A percentile compares a stretch with the other conserved stretches of the same genome.
phyloP scores from a whole-genome alignment of 2,113 vertebrate species.

The Colistium nudipinnis region DNA sequence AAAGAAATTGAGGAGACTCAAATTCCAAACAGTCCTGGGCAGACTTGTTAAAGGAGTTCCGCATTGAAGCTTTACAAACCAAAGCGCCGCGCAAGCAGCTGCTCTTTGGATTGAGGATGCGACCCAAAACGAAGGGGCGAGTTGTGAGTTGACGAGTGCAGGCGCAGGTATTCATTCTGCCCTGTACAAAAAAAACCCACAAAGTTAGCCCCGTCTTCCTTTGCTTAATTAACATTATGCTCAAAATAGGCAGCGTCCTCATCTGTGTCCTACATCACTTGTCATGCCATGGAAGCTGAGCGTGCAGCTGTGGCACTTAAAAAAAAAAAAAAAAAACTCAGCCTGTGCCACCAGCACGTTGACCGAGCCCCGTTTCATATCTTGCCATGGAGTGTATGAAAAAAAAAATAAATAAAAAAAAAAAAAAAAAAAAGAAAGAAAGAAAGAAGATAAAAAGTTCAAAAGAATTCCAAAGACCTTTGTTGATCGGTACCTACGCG shows the following conservation, averaged over 20 bases:
- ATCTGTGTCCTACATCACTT: conserved; percentile 28
- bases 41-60: background rate
- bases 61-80: background rate
- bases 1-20: conserved; percentile 5
- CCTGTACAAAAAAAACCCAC: background rate
- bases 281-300: conserved; percentile 20
- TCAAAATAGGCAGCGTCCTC: background rate
- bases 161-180: background rate
- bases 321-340: too few species aligned
- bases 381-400: background rate
- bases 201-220: background rate
- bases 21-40: background rate
- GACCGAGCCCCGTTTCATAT: background rate
- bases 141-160: conserved; percentile 13
- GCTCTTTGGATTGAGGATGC: background rate
- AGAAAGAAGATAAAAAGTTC: background rate
- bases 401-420: background rate
- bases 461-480: conserved; percentile 1
- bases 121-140: conserved; percentile 12
- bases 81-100: background rate
- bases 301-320: conserved; percentile 24
- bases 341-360: conserved; percentile 17
- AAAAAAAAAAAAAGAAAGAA: too few species aligned
- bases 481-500: background rate
- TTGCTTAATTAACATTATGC: conserved; percentile 13